phyloP scores from a whole-genome alignment of 2,888 invertebrate species.

The Acrocyrtus sp. region DNA sequence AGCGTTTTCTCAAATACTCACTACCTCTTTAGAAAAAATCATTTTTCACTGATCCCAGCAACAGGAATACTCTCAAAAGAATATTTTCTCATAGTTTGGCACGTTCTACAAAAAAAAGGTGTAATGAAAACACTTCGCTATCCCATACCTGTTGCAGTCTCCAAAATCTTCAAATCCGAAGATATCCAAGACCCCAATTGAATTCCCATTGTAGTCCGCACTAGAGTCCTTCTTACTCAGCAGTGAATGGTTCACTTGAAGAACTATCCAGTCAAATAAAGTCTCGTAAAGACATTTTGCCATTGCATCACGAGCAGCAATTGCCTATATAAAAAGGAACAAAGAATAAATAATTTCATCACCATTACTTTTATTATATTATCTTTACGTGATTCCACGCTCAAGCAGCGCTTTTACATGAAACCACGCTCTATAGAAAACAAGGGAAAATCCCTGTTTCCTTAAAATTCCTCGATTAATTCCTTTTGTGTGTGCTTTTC shows the following conservation, averaged over 20 bases:
- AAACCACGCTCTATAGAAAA: too few species aligned
- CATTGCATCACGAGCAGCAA: conserved; percentile 93
- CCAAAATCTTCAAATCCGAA: conserved; percentile 97
- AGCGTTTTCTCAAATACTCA: too few species aligned
- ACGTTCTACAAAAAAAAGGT: conserved; percentile 17
- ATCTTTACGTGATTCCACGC: too few species aligned
- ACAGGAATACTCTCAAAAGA: not conserved
- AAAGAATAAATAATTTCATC: too few species aligned
- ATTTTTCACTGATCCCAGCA: not conserved
- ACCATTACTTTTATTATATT: too few species aligned
- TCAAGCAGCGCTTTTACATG: too few species aligned
- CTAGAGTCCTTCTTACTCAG: conserved; percentile 89
- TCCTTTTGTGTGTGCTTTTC: too few species aligned
- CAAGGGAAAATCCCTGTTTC: too few species aligned
- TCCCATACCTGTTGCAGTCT: conserved; percentile 72
- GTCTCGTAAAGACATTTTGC: conserved; percentile 97
- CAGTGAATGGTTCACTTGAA: conserved; percentile 94
- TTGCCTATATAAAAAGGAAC: conserved; percentile 72
- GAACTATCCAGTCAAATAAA: conserved; percentile 96
- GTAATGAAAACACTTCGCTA: not conserved
- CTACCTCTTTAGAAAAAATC: not conserved
- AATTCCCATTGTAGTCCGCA: conserved; percentile 88
- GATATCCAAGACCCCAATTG: conserved; percentile 94
- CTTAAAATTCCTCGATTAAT: too few species aligned
- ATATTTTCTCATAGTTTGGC: too few species aligned